Base-by-base conservation (phyloP, 2,888 invertebrate species). In the Harpalus rufipes region DNA sequence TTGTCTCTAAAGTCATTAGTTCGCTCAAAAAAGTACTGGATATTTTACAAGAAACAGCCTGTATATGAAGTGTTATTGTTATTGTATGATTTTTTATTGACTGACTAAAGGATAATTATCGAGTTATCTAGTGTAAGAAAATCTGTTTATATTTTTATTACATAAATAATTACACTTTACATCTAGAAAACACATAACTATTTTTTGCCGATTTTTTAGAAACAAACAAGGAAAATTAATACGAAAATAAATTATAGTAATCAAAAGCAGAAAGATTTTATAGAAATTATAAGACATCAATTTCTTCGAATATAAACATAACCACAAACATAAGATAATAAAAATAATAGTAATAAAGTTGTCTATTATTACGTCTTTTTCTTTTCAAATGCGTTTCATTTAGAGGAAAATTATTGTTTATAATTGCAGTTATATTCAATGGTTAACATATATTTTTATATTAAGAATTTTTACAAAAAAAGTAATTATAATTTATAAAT, bases 111-210 rank as follows among this genome's bases (percentile, higher is more conserved):
- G 32, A 68, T 68, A 39, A 68, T 68, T 39, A 68, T 32, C 39
- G 32, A 39, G 68, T 68, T 6, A 32, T 12, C 32, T 21, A 39
- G 68, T 68, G 39, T 39, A 39, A 68, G 68, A 68, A 68, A 39
- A 32, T 68, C 5, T 68, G 68, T 68, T 68, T 21, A 21, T 65
- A 32, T 21, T 32, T 63, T 68, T 25, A 25, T 6, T 39, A 68
- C 68, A 68, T 1, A 68, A 32, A 39, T 68, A 68, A 68, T 68
- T 68, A 39, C 32, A 68, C 32, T 39, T 39, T 32, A 39, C 32
- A 68, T 68, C 32, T 68, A 12, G 14, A 59, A 59, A 58, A 25
- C 32, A 39, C 32, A 32, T 32, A 32, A 32, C 1, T 39, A 39
- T 68, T 68, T 68, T 39, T 32, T 68, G 39, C 39, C 7, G 1